These are phyloP conservation scores for Balearica regulorum DNA, from an alignment of 2,797 vertebrate species.

Conservation along the genomic window DNA sequence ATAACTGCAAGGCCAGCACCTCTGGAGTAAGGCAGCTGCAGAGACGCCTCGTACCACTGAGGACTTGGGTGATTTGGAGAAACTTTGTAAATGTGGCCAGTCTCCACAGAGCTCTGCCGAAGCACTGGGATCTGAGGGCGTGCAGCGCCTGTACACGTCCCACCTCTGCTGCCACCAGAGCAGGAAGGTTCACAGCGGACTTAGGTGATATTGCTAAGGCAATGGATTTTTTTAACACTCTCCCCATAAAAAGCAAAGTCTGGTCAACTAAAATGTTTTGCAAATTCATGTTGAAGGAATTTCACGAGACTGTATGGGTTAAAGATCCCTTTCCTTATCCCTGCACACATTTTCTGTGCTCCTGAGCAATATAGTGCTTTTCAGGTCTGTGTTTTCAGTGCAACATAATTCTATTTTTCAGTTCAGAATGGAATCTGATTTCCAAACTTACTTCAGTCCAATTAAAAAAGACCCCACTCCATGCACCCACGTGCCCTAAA, in stretches of 20 bases:
- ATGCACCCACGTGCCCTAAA: neutral
- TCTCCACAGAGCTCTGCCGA: neutral
- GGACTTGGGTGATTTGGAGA: neutral
- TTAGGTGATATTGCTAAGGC: neutral
- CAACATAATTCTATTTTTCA: neutral
- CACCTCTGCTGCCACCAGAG: neutral
- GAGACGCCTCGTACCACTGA: neutral
- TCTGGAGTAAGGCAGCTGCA: neutral
- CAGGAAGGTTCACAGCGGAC: neutral
- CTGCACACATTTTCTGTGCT: neutral
- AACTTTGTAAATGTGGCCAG: neutral
- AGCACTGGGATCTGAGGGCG: rapidly evolving
- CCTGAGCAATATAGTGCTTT: neutral
- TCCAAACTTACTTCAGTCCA: neutral
- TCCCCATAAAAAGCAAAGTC: neutral
- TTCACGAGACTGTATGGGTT: neutral
- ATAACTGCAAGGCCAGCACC: neutral
- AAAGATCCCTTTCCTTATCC: neutral
- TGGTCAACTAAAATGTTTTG: neutral
- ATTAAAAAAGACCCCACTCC: neutral
- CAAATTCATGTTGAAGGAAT: neutral
- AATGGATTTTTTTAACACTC: neutral
- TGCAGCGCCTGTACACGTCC: rapidly evolving
- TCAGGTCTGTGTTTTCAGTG: neutral
- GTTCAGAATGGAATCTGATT: neutral